Conservation (phyloP, 37 sponge, comb jelly and placozoan species). For the Spongilla lacustris region DNA sequence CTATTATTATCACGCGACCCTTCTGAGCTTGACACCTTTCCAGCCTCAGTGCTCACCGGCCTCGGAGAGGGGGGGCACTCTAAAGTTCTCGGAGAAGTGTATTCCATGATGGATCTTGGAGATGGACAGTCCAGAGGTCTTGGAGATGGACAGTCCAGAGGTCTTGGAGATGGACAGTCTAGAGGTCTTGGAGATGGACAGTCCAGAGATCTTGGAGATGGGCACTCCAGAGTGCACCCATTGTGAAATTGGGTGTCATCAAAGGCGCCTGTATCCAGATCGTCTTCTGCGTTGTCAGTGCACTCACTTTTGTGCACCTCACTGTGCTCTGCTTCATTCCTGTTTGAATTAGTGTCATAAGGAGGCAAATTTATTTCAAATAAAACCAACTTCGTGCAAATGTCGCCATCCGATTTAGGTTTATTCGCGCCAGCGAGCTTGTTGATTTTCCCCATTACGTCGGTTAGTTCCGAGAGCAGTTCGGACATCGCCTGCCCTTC, state of each 20-base stretch:
- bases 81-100: neutral
- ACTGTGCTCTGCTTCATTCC: neutral
- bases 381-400: neutral
- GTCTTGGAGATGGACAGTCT: neutral
- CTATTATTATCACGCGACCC: too few relatives aligned
- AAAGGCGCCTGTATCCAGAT: neutral
- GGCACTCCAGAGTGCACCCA: neutral
- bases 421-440: neutral
- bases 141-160: neutral
- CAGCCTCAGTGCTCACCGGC: neutral
- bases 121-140: neutral
- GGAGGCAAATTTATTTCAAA: neutral
- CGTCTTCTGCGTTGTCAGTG: neutral
- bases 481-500: neutral
- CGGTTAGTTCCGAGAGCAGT: neutral
- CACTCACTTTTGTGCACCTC: neutral
- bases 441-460: neutral
- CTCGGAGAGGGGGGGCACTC: neutral
- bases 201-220: neutral
- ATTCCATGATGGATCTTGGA: neutral
- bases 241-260: neutral
- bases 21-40: too few relatives aligned
- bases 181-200: neutral
- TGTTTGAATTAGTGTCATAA: neutral
- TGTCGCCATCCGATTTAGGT: neutral